Conservation (phyloP, 2,888 invertebrate genomes). For the Anoplius nigerrimus region DNA sequence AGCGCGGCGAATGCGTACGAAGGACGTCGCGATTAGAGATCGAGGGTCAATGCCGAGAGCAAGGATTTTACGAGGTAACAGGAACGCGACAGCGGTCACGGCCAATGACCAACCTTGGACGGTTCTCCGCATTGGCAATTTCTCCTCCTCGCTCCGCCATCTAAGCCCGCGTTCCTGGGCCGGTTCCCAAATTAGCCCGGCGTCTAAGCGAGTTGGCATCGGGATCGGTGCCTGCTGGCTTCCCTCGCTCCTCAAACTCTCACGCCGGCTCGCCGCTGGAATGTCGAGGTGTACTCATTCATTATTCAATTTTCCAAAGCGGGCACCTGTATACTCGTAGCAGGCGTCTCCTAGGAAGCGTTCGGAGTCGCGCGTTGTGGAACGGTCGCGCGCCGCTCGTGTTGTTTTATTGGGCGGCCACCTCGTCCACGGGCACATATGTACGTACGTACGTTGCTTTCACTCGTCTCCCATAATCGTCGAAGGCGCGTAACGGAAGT, state of each 20-base stretch:
- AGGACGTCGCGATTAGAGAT: conserved; percentile 15
- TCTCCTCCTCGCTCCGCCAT: conserved; percentile 23
- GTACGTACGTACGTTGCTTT: conserved; percentile 41
- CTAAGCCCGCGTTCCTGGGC: conserved; percentile 17
- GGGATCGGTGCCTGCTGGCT: conserved; percentile 24
- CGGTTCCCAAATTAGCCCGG: too few relatives aligned
- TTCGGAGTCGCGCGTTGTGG: conserved; percentile 17
- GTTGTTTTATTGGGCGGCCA: too few relatives aligned
- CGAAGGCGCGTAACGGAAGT: conserved; percentile 64
- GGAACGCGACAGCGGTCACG: conserved; percentile 59
- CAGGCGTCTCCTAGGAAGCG: conserved; percentile 6
- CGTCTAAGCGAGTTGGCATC: too few relatives aligned
- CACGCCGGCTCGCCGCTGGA: conserved; percentile 16
- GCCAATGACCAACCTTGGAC: conserved; percentile 67
- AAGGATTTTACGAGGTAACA: conserved; percentile 52
- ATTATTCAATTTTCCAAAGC: conserved; percentile 22
- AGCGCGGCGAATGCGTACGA: background rate
- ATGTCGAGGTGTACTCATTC: conserved; percentile 13
- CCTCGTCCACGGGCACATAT: background rate
- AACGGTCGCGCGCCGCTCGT: too few relatives aligned
- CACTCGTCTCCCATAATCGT: conserved; percentile 40
- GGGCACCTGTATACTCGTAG: conserved; percentile 13
- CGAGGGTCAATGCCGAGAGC: conserved; percentile 37
- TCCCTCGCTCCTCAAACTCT: conserved; percentile 11
- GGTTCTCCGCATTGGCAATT: conserved; percentile 3